Percentiles rank a stretch among this genome's conserved stretches.
phyloP scores from a whole-genome alignment of 2,113 vertebrate genomes.

The Dascyllus trimaculatus region DNA sequence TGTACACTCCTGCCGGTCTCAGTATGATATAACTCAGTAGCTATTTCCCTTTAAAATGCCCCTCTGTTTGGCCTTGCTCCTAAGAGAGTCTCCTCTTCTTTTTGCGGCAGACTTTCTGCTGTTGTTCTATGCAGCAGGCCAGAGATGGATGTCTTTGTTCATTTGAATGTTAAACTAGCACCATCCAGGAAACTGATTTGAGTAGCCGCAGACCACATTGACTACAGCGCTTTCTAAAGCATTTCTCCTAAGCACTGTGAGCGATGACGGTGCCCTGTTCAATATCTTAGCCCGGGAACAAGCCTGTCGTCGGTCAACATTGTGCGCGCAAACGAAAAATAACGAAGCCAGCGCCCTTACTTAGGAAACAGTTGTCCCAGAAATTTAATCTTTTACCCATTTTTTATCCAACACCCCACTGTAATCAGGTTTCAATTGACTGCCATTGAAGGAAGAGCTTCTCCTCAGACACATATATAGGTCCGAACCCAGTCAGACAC shows the following conservation, averaged over 20 bases:
- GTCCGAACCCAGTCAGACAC: slow-evolving; percentile 79
- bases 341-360: slow-evolving; percentile 74
- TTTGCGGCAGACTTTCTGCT: slow-evolving; percentile 13
- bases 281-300: slow-evolving; percentile 69
- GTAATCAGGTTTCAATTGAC: slow-evolving; percentile 85
- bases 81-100: slow-evolving; percentile 21
- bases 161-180: slow-evolving; percentile 61
- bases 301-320: slow-evolving; percentile 76
- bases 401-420: slow-evolving; percentile 72
- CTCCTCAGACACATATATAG: slow-evolving; percentile 69
- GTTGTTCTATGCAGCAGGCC: slow-evolving; percentile 23
- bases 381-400: slow-evolving; percentile 79
- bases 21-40: slow-evolving; percentile 47
- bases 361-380: slow-evolving; percentile 81
- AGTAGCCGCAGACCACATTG: slow-evolving; percentile 50
- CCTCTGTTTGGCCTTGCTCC: slow-evolving; percentile 36
- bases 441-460: slow-evolving; percentile 69
- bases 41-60: slow-evolving; percentile 64
- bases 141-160: slow-evolving; percentile 38
- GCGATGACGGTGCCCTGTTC: slow-evolving; percentile 60
- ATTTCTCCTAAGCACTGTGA: slow-evolving; percentile 53
- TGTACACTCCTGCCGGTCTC: slow-evolving; percentile 42
- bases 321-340: slow-evolving; percentile 72
- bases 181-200: slow-evolving; percentile 50
- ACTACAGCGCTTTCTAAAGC: slow-evolving; percentile 43